Conservation (phyloP, 2,888 invertebrate species). For the Drosophila pegasa region DNA sequence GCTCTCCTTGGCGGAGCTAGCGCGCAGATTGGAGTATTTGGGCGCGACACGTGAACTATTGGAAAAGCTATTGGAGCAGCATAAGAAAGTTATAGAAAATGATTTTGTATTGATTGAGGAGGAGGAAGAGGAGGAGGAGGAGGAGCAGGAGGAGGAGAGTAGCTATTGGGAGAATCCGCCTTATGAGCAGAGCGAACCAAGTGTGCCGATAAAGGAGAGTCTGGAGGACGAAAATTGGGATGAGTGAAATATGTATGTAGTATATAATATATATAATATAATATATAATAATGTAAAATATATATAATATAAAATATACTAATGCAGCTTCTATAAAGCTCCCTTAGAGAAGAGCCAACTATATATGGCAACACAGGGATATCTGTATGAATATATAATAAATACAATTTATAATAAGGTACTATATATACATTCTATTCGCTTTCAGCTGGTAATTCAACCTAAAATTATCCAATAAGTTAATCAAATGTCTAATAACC, state of each 20-base stretch:
- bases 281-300: not conserved
- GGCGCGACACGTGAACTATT: slow-evolving; percentile 51
- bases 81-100: slow-evolving; percentile 36
- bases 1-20: slow-evolving; percentile 68
- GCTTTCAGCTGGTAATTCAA: no score
- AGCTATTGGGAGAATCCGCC: not conserved
- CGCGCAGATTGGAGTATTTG: slow-evolving; percentile 33
- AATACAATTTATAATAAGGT: not conserved
- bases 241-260: not conserved
- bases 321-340: not conserved
- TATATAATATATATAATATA: not conserved
- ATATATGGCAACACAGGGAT: not conserved
- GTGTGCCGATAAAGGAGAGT: no score
- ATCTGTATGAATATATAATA: not conserved
- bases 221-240: slow-evolving; percentile 55
- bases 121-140: slow-evolving; percentile 16
- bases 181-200: not conserved
- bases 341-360: no score
- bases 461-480: no score
- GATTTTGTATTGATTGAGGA: slow-evolving; percentile 50
- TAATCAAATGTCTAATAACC: no score
- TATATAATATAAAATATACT: not conserved
- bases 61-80: slow-evolving; percentile 34
- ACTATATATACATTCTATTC: no score
- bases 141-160: slow-evolving; percentile 7